Percentiles rank a stretch among this genome's conserved stretches.
These are phyloP conservation scores for Agrochola lota DNA, from an alignment of 2,888 invertebrate genomes.

Conservation along the genomic window DNA sequence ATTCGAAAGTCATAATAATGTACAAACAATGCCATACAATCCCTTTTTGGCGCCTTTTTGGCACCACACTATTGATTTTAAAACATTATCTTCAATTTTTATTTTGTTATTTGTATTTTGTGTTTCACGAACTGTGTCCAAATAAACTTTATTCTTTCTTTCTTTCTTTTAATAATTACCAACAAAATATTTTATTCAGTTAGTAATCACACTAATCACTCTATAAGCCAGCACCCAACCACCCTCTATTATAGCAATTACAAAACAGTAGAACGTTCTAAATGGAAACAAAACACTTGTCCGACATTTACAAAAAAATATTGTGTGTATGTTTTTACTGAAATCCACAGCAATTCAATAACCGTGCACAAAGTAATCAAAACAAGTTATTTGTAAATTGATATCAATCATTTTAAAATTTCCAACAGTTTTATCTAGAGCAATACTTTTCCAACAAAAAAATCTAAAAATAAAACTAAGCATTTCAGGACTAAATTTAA, in stretches of 20 bases:
- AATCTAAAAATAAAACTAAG: slow-evolving; percentile 57
- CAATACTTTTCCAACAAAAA: slow-evolving; percentile 17
- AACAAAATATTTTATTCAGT: neutral
- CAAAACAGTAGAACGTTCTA: neutral
- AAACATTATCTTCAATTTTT: too few species aligned
- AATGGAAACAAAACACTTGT: neutral
- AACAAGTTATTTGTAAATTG: slow-evolving; percentile 10
- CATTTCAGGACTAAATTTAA: slow-evolving; percentile 70
- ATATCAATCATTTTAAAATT: slow-evolving; percentile 7
- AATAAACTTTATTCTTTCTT: too few species aligned
- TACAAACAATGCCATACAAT: too few species aligned
- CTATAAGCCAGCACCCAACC: neutral
- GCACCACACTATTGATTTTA: too few species aligned
- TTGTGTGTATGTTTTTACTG: neutral
- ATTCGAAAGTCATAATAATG: neutral
- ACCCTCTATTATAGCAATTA: neutral
- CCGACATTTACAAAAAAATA: neutral
- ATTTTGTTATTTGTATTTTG: too few species aligned
- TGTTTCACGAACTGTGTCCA: too few species aligned
- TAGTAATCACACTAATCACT: too few species aligned
- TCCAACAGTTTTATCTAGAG: neutral
- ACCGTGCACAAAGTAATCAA: neutral
- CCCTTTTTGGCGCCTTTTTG: too few species aligned
- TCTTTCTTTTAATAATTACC: too few species aligned
- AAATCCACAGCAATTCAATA: slow-evolving; percentile 4